These are phyloP conservation scores for Malurus elegans DNA, from an alignment of 2,113 vertebrate species.

Conservation along the genomic window DNA sequence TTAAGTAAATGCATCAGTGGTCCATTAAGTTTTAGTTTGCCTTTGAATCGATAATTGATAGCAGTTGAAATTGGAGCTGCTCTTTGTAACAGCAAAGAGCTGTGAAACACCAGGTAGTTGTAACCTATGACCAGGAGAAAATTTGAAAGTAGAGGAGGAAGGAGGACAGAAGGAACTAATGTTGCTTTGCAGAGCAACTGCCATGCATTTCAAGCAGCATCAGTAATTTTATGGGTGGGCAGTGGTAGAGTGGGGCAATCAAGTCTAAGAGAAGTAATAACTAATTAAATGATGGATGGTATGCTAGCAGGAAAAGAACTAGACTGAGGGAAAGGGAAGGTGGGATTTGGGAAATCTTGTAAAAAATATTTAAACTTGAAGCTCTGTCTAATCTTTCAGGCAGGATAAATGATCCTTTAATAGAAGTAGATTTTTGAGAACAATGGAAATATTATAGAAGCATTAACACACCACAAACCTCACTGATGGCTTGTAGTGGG, in stretches of 20 bases:
- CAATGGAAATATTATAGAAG: background rate
- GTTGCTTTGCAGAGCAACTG: background rate
- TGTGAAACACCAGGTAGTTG: background rate
- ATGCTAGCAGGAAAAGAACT: background rate
- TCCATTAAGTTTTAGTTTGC: background rate
- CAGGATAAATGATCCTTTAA: background rate
- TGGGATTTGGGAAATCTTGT: background rate
- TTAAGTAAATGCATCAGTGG: background rate
- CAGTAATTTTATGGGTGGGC: background rate
- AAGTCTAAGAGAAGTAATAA: background rate
- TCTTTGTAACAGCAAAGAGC: background rate
- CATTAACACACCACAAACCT: background rate
- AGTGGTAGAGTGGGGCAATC: background rate
- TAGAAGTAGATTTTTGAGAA: background rate
- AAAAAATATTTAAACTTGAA: background rate
- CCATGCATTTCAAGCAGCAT: background rate
- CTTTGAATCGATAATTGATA: background rate
- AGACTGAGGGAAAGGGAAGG: background rate
- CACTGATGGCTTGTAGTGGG: background rate
- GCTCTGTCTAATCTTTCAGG: background rate
- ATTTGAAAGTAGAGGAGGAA: background rate
- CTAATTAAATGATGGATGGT: background rate
- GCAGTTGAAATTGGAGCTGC: background rate
- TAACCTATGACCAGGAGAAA: background rate
- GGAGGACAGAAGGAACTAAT: background rate